Evolutionary conservation across 1,140 invertebrate genomes (phyloP), one percentile per base, ranked within the genome.

Genomic region (Maconellicoccus hirsutus): DNA sequence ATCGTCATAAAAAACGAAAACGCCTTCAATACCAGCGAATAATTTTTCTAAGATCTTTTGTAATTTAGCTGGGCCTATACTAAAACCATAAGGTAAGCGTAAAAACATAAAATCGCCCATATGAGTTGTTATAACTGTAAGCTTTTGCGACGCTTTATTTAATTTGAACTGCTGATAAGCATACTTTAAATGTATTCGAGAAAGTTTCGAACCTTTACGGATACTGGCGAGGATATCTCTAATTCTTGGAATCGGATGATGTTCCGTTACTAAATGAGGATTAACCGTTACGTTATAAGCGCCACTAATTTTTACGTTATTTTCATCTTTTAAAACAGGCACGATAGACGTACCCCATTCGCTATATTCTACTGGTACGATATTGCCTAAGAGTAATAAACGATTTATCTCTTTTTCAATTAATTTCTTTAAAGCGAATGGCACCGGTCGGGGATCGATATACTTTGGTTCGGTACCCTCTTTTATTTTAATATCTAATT

Each of bases 331-430:
- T 42, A 76, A 76, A 1, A 80, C 75, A 0, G 77, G 73, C 0
- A 81, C 76, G n/a, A 81, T 70, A 7, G 82, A 80, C n/a, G 80
- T 77, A 8, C 78, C 80, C 79, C 80, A 83, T 39, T 81, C 77
- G 25, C 76, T 77, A 1, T 73, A 74, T 33, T 75, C 71, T 0
- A 73, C 52, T 69, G 74, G 74, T 39, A 71, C 72, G 14, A 78
- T 75, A 14, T 78, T 76, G 1, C 75, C 74, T 71, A 76, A 75
- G 7, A 29, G 29, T 1, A 33, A 8, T 27, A 72, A 59, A 26
- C 27, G 16, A 70, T 71, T 73, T 70, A 74, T 74, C 74, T 27
- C 72, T 74, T 61, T 74, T 71, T 63, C 76, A 74, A 75, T 73
- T 74, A 76, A 71, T 75, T 74, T 73, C 75, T 72, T 70, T 75